Evolutionary conservation across 2,888 invertebrate species (phyloP).

Genomic region (Pecten maximus): DNA sequence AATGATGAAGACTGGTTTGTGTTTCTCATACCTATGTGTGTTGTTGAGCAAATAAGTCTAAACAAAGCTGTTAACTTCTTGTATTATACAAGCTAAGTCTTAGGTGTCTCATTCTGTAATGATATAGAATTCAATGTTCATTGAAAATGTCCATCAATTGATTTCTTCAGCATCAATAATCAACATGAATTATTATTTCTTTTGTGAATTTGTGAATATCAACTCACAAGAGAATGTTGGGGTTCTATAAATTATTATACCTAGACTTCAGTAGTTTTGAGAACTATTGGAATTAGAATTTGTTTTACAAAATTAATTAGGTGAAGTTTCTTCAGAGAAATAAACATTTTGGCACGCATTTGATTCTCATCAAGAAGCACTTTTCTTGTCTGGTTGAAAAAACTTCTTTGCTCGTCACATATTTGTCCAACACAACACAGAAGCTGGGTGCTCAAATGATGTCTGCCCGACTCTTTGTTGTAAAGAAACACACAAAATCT

Average conservation of each 20-base stretch:
- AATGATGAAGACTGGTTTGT: neutral
- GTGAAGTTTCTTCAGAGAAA: too few relatives aligned
- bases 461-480: neutral
- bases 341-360: too few relatives aligned
- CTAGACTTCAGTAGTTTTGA: too few relatives aligned
- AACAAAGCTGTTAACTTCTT: neutral
- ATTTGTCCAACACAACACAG: slow-evolving; percentile 14
- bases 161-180: neutral
- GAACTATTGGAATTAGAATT: too few relatives aligned
- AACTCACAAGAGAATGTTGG: too few relatives aligned
- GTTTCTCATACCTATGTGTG: neutral
- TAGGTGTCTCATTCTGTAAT: neutral
- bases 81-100: neutral
- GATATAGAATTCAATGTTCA: neutral
- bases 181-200: too few relatives aligned
- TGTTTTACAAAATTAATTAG: too few relatives aligned
- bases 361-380: too few relatives aligned
- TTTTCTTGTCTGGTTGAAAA: too few relatives aligned
- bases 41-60: neutral
- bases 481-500: neutral
- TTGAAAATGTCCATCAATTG: neutral
- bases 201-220: too few relatives aligned
- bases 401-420: neutral
- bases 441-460: slow-evolving; percentile 15
- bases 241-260: too few relatives aligned